Base-by-base conservation (phyloP, 2,113 vertebrate genomes). In the Tupaia chinensis region DNA sequence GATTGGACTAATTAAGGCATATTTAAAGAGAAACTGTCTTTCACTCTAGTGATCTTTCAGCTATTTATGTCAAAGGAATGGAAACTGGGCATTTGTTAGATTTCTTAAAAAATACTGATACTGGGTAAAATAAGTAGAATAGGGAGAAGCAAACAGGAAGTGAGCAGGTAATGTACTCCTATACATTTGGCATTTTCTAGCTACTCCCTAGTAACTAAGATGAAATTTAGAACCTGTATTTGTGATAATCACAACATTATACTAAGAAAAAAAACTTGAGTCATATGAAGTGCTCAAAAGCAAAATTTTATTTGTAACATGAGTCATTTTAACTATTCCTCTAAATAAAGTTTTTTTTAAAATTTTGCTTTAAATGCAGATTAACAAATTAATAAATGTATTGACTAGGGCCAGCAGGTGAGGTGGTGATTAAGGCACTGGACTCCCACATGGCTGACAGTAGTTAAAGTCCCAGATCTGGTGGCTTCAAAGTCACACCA, bases 61-160 rank as follows among this genome's bases (percentile, higher is more conserved):
- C 22, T 72, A 60, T 60, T 80, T 76, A 20, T 80, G 7, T 63
- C 54, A 93, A 91, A 79, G 20, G 34, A 81, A 19, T 58, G 58
- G 53, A 82, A 96, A 65, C 78, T 32, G 8, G 14, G 34, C 54
- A 91, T 93, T 89, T 92, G 53, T 91, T 91, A 63, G 15, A 34
- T 72, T 70, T 90, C n/a, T 76, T n/a, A 22, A 23, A 23, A 93
- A 96, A 72, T 56, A 53, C 10, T 16, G 8, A 32, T 82, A 83
- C 60, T 79, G 34, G 16, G 29, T 85, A 90, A 89, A 89, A 88
- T 34, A 70, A 76, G n/a, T 56, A n/a, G 34, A 44, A 44, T 44
- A 44, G 44, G 60, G 25, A 89, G 19, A 60, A 73, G 68, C 69
- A 88, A 87, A 83, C 53, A 77, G 32, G 22, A 87, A 87, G 61